Evolutionary conservation across 2,797 vertebrate species (phyloP).

Genomic region (Helarctos malayanus): DNA sequence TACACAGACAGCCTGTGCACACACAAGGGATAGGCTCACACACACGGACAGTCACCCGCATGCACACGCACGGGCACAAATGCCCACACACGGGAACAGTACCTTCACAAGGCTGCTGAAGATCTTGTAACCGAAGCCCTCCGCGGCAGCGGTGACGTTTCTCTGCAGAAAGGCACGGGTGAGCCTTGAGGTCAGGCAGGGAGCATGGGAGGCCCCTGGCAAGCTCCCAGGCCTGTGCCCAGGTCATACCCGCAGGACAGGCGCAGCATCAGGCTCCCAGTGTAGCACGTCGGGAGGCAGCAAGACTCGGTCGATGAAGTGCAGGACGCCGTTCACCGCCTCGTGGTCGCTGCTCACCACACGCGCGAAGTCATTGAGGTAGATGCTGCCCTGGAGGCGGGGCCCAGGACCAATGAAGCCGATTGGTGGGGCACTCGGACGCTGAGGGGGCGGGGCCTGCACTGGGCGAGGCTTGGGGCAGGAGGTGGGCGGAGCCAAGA

Average conservation of each 20-base stretch:
- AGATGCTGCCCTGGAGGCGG: slow-evolving; percentile 92
- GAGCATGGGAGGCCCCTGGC: not conserved
- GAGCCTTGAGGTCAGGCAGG: not conserved
- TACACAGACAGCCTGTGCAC: not conserved
- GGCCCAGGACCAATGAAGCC: accelerated
- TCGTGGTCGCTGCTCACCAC: slow-evolving; percentile 92
- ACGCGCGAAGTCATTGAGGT: slow-evolving; percentile 92
- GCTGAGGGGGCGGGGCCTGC: not conserved
- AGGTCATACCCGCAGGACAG: slow-evolving; percentile 36
- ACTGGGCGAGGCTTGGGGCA: not conserved
- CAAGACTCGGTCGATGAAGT: slow-evolving; percentile 93
- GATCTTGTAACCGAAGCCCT: slow-evolving; percentile 93
- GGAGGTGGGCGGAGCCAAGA: not conserved
- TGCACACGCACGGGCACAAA: not conserved
- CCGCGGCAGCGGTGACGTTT: slow-evolving; percentile 91
- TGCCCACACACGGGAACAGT: not conserved
- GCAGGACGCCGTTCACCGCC: slow-evolving; percentile 93
- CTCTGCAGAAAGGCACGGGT: slow-evolving; percentile 87
- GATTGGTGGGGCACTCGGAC: not conserved
- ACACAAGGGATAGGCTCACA: not conserved
- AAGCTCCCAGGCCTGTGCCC: not conserved
- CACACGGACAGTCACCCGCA: not conserved
- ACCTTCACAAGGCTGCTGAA: slow-evolving; percentile 95
- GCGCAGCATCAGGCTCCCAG: slow-evolving; percentile 35
- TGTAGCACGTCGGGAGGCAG: slow-evolving; percentile 86